Base-by-base conservation (phyloP, 2,797 vertebrate genomes). In the Hyperoplus lanceolatus region DNA sequence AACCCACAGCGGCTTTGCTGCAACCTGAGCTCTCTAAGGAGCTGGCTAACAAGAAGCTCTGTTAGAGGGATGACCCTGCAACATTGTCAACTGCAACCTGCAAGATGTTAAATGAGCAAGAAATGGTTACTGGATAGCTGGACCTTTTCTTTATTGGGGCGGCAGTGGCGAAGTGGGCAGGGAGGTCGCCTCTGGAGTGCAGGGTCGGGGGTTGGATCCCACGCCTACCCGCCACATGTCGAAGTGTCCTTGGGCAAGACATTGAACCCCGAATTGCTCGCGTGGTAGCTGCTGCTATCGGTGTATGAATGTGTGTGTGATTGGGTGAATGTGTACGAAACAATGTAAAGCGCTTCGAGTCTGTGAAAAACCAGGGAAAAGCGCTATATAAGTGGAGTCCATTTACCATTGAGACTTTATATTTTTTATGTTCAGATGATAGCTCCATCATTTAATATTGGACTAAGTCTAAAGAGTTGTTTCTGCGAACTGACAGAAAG, bases 11-110 rank as follows among this genome's bases (percentile, higher is more conserved):
- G 77, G 81, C 79, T 87, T 84, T 12, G 53, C 83, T 82, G 93
- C 75, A 90, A 94, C 87, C 70, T 63, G 80, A 87, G 53, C 72
- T 60, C 38, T 46, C n/a, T 10, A 7, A 78, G 73, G 72, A 84
- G 41, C 70, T 13, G 50, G 54, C 41, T 48, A 29, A 74, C 64
- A 70, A 57, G 38, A 38, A 3, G 53, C 56, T 73, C 66, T 79
- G 69, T 73, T 54, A 18, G 49, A 64, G n/a, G 29, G 53, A 60
- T 64, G 59, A 77, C 70, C 61, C 69, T 59, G 62, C 42, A 56
- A 69, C 46, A 65, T 6, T 55, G 48, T 76, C 59, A 68, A 66
- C 14, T 80, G 79, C 64, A 78, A 81, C 71, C 50, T 68, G 43
- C 29, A 82, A 68, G 70, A 70, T 2, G 9, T 63, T 72, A 38